phyloP scores from a whole-genome alignment of 2,888 invertebrate species.

The Prenolepis imparis region DNA sequence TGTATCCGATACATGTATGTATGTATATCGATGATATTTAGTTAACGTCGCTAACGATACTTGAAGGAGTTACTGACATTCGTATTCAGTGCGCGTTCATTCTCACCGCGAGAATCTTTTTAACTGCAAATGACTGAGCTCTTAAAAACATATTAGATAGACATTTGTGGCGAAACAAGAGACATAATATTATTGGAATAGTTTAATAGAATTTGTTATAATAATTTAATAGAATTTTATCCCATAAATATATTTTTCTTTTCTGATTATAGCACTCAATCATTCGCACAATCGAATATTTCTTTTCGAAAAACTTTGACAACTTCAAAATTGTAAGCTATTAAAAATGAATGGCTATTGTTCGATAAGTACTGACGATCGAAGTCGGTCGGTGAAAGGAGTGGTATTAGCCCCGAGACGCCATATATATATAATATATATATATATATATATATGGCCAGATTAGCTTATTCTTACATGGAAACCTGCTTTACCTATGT shows the following conservation, averaged over 20 bases:
- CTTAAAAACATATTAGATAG: neutral
- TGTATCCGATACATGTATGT: neutral
- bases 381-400: neutral
- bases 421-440: neutral
- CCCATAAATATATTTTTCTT: neutral
- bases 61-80: neutral
- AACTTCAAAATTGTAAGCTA: neutral
- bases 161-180: neutral
- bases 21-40: neutral
- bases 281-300: neutral
- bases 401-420: neutral
- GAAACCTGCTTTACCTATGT: slow-evolving; percentile 49
- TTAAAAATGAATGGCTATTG: neutral
- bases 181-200: neutral
- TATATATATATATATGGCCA: neutral
- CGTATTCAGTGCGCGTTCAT: no score
- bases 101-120: neutral
- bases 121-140: neutral
- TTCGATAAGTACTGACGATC: slow-evolving; percentile 24
- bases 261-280: neutral
- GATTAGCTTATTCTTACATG: slow-evolving; percentile 51
- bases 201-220: slow-evolving; percentile 1
- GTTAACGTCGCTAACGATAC: neutral
- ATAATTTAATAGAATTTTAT: neutral
- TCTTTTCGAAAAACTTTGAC: neutral